Evolutionary conservation across 2,888 invertebrate genomes (phyloP).

Genomic region (Stegana nigrithorax): DNA sequence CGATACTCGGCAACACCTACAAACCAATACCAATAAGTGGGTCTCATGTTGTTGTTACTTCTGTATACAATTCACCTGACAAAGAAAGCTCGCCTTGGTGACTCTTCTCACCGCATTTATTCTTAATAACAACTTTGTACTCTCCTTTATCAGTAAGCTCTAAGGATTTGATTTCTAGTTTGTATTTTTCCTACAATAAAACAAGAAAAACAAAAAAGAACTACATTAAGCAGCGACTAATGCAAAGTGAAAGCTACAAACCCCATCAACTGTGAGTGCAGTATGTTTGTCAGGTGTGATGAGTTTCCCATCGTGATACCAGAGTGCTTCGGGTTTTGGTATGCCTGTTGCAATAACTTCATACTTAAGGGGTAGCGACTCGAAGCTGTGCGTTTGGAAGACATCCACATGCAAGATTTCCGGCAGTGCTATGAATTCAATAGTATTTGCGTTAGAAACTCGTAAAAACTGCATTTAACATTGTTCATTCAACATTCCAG

Average conservation of each 20-base stretch:
- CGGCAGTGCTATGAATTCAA: slow-evolving; percentile 75
- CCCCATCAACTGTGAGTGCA: slow-evolving; percentile 74
- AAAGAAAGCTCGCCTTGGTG: slow-evolving; percentile 80
- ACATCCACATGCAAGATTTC: slow-evolving; percentile 79
- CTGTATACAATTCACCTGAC: slow-evolving; percentile 75
- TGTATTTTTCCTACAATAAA: slow-evolving; percentile 73
- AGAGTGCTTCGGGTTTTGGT: slow-evolving; percentile 82
- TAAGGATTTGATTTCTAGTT: slow-evolving; percentile 79
- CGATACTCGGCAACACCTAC: slow-evolving; percentile 82
- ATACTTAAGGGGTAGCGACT: slow-evolving; percentile 84
- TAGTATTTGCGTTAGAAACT: no score
- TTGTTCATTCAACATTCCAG: no score
- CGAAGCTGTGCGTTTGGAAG: slow-evolving; percentile 80
- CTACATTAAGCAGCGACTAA: neutral
- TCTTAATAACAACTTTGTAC: slow-evolving; percentile 85
- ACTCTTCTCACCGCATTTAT: slow-evolving; percentile 83
- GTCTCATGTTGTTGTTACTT: no score
- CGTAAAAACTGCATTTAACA: no score
- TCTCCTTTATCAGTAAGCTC: slow-evolving; percentile 81
- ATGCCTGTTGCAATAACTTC: slow-evolving; percentile 81
- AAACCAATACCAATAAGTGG: slow-evolving; percentile 12
- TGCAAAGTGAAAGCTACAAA: slow-evolving; percentile 36
- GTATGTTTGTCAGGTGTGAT: slow-evolving; percentile 76
- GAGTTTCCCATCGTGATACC: slow-evolving; percentile 82
- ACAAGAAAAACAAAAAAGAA: neutral